Evolutionary conservation across 2,113 vertebrate genomes (phyloP).

Genomic region (Pterocles burchelli): DNA sequence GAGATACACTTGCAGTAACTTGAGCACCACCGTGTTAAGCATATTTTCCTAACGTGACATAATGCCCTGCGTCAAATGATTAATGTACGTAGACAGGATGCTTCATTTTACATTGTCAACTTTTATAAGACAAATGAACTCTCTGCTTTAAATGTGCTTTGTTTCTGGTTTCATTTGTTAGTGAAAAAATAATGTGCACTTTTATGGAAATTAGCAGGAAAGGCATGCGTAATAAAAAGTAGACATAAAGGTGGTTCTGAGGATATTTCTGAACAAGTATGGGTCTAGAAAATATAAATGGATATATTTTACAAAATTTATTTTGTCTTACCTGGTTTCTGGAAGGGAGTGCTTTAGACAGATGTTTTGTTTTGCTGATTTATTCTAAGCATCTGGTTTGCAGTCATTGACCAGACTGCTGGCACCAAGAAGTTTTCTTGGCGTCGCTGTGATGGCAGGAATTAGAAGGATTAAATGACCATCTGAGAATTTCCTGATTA

Average conservation of each 20-base stretch:
- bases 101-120: neutral
- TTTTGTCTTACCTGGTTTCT: neutral
- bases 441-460: neutral
- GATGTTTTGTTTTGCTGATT: neutral
- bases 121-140: neutral
- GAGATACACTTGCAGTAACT: neutral
- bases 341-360: neutral
- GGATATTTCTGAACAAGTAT: neutral
- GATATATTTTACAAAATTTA: neutral
- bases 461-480: neutral
- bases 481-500: neutral
- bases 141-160: neutral
- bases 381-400: neutral
- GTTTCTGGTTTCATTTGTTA: neutral
- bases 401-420: neutral
- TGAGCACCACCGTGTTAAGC: neutral
- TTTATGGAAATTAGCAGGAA: neutral
- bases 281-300: neutral
- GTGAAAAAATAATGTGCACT: neutral
- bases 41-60: neutral
- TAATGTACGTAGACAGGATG: neutral
- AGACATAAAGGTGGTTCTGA: neutral
- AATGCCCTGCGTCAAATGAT: neutral
- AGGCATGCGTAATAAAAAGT: neutral
- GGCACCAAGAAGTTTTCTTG: neutral